Evolutionary conservation across 2,888 invertebrate genomes (phyloP).

Genomic region (Zhengitettix transpicula): DNA sequence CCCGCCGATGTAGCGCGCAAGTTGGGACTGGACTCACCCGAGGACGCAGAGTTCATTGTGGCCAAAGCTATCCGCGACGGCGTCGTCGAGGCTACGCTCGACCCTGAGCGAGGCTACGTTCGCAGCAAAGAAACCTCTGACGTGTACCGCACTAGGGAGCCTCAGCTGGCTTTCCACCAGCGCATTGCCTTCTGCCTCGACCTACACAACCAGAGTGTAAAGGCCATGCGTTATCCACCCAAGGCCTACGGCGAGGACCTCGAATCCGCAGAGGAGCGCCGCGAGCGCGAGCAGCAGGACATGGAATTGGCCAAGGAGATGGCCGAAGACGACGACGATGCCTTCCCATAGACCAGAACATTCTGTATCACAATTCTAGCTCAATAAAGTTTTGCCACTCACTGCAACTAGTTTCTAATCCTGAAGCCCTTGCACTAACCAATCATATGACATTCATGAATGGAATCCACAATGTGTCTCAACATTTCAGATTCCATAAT

Average conservation of each 20-base stretch:
- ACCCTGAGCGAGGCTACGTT: constrained; percentile 92
- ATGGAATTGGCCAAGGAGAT: constrained; percentile 98
- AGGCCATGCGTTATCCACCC: constrained; percentile 98
- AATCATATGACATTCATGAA: too few relatives aligned
- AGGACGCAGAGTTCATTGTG: constrained; percentile 98
- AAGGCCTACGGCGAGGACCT: constrained; percentile 96
- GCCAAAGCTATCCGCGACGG: constrained; percentile 96
- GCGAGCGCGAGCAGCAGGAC: constrained; percentile 95
- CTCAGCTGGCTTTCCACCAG: constrained; percentile 90
- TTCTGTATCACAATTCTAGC: too few relatives aligned
- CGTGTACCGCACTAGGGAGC: constrained; percentile 91
- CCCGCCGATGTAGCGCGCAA: constrained; percentile 90
- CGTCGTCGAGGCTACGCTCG: constrained; percentile 93
- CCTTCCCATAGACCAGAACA: constrained; percentile 12
- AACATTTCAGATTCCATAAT: too few relatives aligned
- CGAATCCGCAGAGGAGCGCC: constrained; percentile 90
- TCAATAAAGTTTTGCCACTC: too few relatives aligned
- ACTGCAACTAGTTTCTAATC: too few relatives aligned
- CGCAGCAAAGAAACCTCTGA: constrained; percentile 94
- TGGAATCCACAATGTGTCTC: too few relatives aligned
- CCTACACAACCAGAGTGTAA: constrained; percentile 96
- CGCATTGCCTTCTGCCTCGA: constrained; percentile 94
- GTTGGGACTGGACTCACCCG: constrained; percentile 81
- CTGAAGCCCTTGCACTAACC: too few relatives aligned
- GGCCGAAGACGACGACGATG: constrained; percentile 96